Evolutionary conservation across 2,888 invertebrate species (phyloP).

Genomic region (Aleiodes alternator): DNA sequence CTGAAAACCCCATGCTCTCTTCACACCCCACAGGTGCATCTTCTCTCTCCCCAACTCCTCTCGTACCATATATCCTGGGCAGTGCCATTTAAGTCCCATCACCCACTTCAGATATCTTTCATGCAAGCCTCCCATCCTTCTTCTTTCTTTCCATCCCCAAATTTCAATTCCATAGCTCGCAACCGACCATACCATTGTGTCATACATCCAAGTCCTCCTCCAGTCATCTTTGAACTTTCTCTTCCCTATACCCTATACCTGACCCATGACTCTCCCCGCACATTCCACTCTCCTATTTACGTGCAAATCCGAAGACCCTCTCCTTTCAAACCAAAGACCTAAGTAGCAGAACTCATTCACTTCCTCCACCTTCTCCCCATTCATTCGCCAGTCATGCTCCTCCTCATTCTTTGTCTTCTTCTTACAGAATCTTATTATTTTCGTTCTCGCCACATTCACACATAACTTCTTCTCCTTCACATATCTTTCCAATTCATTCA

Average conservation of each 20-base stretch:
- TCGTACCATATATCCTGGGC: too few species aligned
- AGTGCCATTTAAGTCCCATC: too few species aligned
- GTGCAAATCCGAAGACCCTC: slow-evolving; percentile 7
- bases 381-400: background rate
- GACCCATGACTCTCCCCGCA: slow-evolving; percentile 30
- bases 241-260: slow-evolving; percentile 34
- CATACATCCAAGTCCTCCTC: slow-evolving; percentile 20
- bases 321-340: background rate
- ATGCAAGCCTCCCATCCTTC: slow-evolving; percentile 31
- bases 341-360: background rate
- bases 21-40: too few species aligned
- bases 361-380: background rate
- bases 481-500: too few species aligned
- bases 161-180: slow-evolving; percentile 8
- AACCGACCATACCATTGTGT: slow-evolving; percentile 11
- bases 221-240: too few species aligned
- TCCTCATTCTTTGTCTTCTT: too few species aligned
- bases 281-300: slow-evolving; percentile 11
- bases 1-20: too few species aligned
- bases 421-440: slow-evolving; percentile 21
- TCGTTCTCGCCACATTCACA: slow-evolving; percentile 23
- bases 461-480: background rate
- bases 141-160: slow-evolving; percentile 42
- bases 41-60: too few species aligned
- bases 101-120: slow-evolving; percentile 43